Evolutionary conservation across 1,140 invertebrate species (phyloP).

Genomic region (Trichonephila clavata): DNA sequence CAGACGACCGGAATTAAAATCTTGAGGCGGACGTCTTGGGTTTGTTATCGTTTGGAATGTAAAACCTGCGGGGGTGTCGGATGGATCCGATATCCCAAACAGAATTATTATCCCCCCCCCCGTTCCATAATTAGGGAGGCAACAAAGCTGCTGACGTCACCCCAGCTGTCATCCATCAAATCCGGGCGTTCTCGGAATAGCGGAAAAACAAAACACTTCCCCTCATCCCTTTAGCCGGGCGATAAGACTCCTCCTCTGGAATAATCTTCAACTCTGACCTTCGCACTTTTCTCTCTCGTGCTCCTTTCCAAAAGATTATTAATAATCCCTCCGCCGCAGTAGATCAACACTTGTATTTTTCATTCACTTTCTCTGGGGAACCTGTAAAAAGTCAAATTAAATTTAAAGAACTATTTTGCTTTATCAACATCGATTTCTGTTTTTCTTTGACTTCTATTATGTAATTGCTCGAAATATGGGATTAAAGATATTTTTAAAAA

Average conservation of each 20-base stretch:
- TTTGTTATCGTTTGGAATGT: constrained; percentile 44
- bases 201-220: constrained; percentile 44
- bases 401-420: too few species aligned
- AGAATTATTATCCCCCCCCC: constrained; percentile 58
- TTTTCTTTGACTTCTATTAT: too few species aligned
- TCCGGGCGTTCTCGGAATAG: not conserved
- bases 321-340: not conserved
- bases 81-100: constrained; percentile 58
- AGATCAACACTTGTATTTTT: too few species aligned
- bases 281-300: not conserved
- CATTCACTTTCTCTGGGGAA: too few species aligned
- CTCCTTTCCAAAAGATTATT: not conserved
- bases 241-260: constrained; percentile 21
- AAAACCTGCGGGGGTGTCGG: constrained; percentile 22
- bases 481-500: too few species aligned
- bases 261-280: constrained; percentile 41
- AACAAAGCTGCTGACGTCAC: constrained; percentile 62
- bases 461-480: too few species aligned
- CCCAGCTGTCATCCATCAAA: constrained; percentile 61
- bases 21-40: not conserved
- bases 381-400: too few species aligned
- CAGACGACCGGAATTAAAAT: not conserved
- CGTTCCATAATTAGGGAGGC: constrained; percentile 57
- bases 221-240: not conserved
- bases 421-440: too few species aligned